Percentiles rank a stretch among this genome's conserved stretches.
Conservation (phyloP, 2,888 invertebrate species). For the Zonitis immaculata region DNA sequence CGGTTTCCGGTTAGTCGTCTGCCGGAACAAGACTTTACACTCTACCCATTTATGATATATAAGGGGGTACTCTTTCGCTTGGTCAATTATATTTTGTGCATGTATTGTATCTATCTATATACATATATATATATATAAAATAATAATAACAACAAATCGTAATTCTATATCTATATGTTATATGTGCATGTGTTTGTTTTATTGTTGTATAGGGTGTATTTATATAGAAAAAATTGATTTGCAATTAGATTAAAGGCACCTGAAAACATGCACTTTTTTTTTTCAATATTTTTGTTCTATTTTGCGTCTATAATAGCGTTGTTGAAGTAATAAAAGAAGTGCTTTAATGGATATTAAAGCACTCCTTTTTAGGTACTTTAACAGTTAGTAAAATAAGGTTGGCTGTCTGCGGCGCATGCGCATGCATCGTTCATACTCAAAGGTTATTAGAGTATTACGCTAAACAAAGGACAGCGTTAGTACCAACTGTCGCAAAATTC, state of each 20-base stretch:
- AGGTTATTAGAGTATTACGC: no score
- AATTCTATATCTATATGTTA: no score
- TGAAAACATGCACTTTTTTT: background rate
- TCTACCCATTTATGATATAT: conserved; percentile 46
- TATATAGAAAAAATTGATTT: background rate
- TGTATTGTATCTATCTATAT: background rate
- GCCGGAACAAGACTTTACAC: conserved; percentile 51
- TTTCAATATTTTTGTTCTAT: background rate
- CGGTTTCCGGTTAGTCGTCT: conserved; percentile 48
- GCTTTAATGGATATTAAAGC: no score
- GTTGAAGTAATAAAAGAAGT: no score
- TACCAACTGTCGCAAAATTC: no score
- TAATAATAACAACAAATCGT: background rate
- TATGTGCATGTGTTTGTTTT: background rate
- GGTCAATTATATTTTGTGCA: conserved; percentile 27
- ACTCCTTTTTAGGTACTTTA: no score
- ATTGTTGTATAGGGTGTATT: background rate
- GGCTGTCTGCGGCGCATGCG: no score
- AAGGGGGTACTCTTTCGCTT: conserved; percentile 24
- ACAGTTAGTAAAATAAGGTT: no score
- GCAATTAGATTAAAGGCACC: background rate
- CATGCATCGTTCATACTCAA: no score
- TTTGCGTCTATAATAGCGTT: no score
- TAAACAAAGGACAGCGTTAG: no score
- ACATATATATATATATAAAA: background rate